Evolutionary conservation across 2,113 vertebrate genomes (phyloP).

Genomic region (Hydrolagus affinis): DNA sequence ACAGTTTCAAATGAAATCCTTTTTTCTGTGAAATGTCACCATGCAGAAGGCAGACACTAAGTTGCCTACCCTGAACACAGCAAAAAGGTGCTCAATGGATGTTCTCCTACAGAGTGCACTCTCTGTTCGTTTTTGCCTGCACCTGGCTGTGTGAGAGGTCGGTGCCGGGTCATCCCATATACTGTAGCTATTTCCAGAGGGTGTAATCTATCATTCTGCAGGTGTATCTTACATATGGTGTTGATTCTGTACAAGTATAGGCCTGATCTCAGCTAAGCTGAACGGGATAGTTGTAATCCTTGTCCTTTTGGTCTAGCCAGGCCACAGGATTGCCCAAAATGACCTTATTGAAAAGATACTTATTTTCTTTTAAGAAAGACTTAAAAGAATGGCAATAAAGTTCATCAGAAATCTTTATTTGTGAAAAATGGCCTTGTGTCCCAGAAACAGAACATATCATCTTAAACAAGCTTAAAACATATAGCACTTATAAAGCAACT

Average conservation of each 20-base stretch:
- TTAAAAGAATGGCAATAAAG: too few species aligned
- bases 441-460: too few species aligned
- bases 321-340: background rate
- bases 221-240: background rate
- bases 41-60: too few species aligned
- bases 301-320: background rate
- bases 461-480: too few species aligned
- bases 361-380: background rate
- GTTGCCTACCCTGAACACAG: too few species aligned
- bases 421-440: too few species aligned
- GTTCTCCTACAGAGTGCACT: constrained; percentile 2
- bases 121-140: background rate
- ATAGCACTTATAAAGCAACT: too few species aligned
- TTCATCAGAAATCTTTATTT: too few species aligned
- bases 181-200: background rate
- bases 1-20: too few species aligned
- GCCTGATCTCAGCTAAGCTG: background rate
- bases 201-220: constrained; percentile 3
- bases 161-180: background rate
- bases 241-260: background rate
- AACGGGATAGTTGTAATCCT: background rate
- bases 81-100: background rate
- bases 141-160: background rate
- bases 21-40: too few species aligned
- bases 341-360: too few species aligned